Evolutionary conservation across 2,113 vertebrate species (phyloP).

Genomic region (Perccottus glenii): DNA sequence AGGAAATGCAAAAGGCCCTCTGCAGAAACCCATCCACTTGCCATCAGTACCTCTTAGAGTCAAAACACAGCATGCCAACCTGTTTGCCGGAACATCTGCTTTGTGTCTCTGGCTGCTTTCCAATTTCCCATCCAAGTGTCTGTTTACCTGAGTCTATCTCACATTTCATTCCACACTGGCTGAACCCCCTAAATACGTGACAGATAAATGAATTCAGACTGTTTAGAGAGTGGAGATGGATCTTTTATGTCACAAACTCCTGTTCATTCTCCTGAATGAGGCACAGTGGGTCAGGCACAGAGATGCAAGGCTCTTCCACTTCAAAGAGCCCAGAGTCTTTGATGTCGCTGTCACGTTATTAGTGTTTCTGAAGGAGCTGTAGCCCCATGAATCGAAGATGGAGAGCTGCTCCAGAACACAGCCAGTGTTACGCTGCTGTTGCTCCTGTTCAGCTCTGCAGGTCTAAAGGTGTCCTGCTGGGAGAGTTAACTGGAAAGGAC

Average conservation of each 20-base stretch:
- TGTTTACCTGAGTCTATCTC: conserved; percentile 49
- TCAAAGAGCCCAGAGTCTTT: conserved; percentile 74
- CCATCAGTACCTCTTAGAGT: background rate
- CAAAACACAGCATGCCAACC: conserved; percentile 6
- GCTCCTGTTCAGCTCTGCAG: conserved; percentile 55
- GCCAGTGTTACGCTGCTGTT: conserved; percentile 24
- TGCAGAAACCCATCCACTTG: background rate
- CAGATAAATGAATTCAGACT: conserved; percentile 54
- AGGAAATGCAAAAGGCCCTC: background rate
- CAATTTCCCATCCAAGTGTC: conserved; percentile 16
- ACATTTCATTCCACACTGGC: conserved; percentile 24
- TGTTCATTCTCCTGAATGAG: conserved; percentile 59
- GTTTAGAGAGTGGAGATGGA: conserved; percentile 60
- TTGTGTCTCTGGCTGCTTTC: conserved; percentile 18
- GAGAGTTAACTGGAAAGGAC: conserved; percentile 24
- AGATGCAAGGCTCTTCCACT: conserved; percentile 63
- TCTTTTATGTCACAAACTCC: conserved; percentile 63
- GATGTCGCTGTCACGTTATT: conserved; percentile 73
- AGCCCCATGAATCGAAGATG: conserved; percentile 56
- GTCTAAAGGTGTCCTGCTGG: conserved; percentile 45
- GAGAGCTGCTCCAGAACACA: conserved; percentile 27
- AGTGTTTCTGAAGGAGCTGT: conserved; percentile 67
- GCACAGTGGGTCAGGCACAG: conserved; percentile 61
- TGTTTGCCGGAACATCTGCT: conserved; percentile 2
- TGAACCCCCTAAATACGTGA: conserved; percentile 43